phyloP scores from a whole-genome alignment of 2,888 invertebrate genomes.

The Polyommatus iphigenia region DNA sequence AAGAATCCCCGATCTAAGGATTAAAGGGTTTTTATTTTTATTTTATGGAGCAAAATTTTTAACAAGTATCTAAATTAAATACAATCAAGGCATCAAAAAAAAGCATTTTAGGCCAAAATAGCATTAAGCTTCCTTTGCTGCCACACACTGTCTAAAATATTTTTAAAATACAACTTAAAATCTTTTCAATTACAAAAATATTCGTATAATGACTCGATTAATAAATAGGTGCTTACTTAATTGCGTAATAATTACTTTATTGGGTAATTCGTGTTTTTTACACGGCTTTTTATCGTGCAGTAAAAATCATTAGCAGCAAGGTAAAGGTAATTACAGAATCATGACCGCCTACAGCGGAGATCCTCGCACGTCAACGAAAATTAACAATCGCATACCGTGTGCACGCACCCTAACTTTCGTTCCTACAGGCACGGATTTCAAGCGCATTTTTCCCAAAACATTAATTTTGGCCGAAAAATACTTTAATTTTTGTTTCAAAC shows the following conservation, averaged over 20 bases:
- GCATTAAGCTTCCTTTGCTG: too few relatives aligned
- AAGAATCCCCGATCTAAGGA: too few relatives aligned
- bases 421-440: constrained; percentile 34
- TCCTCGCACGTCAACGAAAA: constrained; percentile 50
- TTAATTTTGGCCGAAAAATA: background rate
- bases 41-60: too few relatives aligned
- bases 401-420: constrained; percentile 41
- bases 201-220: background rate
- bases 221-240: constrained; percentile 12
- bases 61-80: too few relatives aligned
- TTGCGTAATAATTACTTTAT: constrained; percentile 26
- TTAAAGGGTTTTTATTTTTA: too few relatives aligned
- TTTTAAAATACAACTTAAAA: background rate
- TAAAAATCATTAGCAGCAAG: constrained; percentile 30
- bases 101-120: too few relatives aligned
- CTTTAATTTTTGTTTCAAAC: too few relatives aligned
- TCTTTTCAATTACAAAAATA: background rate
- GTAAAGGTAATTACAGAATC: constrained; percentile 45
- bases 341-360: constrained; percentile 55
- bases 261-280: constrained; percentile 28
- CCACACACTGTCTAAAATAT: too few relatives aligned
- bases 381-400: constrained; percentile 40
- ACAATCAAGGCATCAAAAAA: too few relatives aligned
- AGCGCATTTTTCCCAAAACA: background rate
- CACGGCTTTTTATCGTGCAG: background rate